Evolutionary conservation across 2,888 invertebrate genomes (phyloP).

Genomic region (Sipha maydis): DNA sequence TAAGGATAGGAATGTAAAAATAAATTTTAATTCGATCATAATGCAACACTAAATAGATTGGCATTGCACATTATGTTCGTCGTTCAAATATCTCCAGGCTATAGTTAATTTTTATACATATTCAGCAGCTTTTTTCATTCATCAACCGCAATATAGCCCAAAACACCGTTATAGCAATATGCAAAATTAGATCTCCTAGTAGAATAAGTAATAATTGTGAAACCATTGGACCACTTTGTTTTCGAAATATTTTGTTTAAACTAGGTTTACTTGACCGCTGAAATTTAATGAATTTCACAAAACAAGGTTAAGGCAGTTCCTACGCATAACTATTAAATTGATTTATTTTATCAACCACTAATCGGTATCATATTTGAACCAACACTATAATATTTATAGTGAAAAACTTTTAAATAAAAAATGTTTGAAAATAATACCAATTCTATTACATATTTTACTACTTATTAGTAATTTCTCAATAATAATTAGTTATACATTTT

Average conservation of each 20-base stretch:
- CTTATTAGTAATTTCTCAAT: not conserved
- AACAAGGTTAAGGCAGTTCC: not conserved
- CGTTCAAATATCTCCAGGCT: not conserved
- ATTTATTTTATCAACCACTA: no score
- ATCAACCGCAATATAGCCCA: constrained; percentile 18
- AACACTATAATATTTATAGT: no score
- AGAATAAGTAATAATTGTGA: not conserved
- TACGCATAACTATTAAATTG: not conserved
- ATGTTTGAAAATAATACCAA: not conserved
- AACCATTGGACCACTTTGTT: not conserved
- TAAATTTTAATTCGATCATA: no score
- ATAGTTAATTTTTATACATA: not conserved
- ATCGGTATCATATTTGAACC: no score
- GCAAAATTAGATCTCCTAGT: not conserved
- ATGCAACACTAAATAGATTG: no score
- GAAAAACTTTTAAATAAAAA: not conserved
- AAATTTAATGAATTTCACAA: not conserved
- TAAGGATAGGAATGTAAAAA: no score
- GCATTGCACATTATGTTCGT: no score
- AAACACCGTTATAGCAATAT: constrained; percentile 26
- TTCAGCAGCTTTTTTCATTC: constrained; percentile 13
- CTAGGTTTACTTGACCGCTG: not conserved
- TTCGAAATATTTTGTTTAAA: not conserved
- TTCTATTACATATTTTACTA: not conserved
- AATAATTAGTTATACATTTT: not conserved